Percentiles rank a stretch among this genome's conserved stretches.
These are phyloP conservation scores for Cydia pomonella DNA, from an alignment of 1,140 invertebrate species.

Conservation along the genomic window DNA sequence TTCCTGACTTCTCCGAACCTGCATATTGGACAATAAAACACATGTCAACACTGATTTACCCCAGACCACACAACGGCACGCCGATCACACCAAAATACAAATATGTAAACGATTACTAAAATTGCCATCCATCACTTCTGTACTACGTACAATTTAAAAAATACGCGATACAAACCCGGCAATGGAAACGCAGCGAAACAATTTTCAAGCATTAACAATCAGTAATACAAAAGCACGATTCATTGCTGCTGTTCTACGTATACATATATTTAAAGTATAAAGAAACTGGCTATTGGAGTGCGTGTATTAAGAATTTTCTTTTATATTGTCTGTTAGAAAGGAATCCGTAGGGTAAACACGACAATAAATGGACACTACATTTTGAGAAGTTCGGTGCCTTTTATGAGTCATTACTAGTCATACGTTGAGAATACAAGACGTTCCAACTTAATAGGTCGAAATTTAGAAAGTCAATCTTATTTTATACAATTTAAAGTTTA, in stretches of 20 bases:
- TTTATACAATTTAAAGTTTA: not conserved
- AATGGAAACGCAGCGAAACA: not conserved
- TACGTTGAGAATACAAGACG: not conserved
- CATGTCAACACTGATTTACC: conserved; percentile 13
- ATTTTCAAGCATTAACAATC: not conserved
- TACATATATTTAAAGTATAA: not conserved
- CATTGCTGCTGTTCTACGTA: not conserved
- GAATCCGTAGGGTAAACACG: conserved; percentile 38
- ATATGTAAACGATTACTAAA: not conserved
- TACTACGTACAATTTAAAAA: not conserved
- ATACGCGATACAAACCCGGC: not conserved
- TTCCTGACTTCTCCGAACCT: not conserved
- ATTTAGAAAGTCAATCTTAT: not conserved
- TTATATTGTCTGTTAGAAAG: not conserved
- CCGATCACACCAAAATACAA: not conserved
- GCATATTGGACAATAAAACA: conserved; percentile 6
- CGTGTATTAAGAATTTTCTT: not conserved
- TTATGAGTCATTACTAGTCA: conserved; percentile 56
- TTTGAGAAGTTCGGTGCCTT: conserved; percentile 45
- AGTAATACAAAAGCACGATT: not conserved
- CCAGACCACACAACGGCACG: not conserved
- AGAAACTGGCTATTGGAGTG: not conserved
- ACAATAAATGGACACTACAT: conserved; percentile 45
- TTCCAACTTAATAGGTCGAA: not conserved
- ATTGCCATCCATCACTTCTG: not conserved